Conservation (phyloP, 2,888 invertebrate genomes). For the Caenorhabditis doughertyi region DNA sequence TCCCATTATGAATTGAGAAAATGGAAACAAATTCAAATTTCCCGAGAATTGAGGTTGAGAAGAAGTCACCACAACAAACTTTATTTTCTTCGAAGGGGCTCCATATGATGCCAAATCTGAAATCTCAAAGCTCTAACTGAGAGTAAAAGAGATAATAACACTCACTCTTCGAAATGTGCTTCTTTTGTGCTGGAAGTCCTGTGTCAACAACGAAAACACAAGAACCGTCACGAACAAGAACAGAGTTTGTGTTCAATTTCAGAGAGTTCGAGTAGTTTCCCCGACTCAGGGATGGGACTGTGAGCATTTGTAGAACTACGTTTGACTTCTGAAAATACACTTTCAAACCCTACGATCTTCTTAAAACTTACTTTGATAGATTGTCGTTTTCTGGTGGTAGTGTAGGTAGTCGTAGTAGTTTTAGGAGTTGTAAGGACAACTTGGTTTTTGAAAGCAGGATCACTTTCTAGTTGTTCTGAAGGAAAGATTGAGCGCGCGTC, state of each 20-base stretch:
- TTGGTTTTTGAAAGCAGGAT: slow-evolving; percentile 40
- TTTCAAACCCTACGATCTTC: not conserved
- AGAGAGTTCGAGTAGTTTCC: slow-evolving; percentile 65
- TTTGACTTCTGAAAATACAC: slow-evolving; percentile 17
- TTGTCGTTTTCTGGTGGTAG: slow-evolving; percentile 47
- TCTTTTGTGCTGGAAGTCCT: slow-evolving; percentile 68
- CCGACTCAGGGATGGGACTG: slow-evolving; percentile 43
- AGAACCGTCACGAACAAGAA: slow-evolving; percentile 63
- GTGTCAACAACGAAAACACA: slow-evolving; percentile 71
- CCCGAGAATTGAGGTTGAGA: slow-evolving; percentile 69
- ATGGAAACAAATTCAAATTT: slow-evolving; percentile 72
- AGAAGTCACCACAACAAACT: slow-evolving; percentile 69
- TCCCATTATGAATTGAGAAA: slow-evolving; percentile 67
- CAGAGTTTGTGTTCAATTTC: slow-evolving; percentile 65
- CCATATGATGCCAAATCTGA: slow-evolving; percentile 67
- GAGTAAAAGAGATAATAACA: not conserved
- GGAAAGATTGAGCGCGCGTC: not conserved
- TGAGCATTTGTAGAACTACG: slow-evolving; percentile 61
- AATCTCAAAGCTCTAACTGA: not conserved
- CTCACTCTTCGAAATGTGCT: slow-evolving; percentile 65
- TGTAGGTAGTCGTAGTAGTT: slow-evolving; percentile 23
- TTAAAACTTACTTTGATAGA: slow-evolving; percentile 7
- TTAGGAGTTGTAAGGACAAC: slow-evolving; percentile 60
- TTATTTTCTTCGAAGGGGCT: slow-evolving; percentile 59
- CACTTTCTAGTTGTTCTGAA: slow-evolving; percentile 44